These are phyloP conservation scores for Drosophila truncata DNA, from an alignment of 1,140 invertebrate species.

Conservation along the genomic window DNA sequence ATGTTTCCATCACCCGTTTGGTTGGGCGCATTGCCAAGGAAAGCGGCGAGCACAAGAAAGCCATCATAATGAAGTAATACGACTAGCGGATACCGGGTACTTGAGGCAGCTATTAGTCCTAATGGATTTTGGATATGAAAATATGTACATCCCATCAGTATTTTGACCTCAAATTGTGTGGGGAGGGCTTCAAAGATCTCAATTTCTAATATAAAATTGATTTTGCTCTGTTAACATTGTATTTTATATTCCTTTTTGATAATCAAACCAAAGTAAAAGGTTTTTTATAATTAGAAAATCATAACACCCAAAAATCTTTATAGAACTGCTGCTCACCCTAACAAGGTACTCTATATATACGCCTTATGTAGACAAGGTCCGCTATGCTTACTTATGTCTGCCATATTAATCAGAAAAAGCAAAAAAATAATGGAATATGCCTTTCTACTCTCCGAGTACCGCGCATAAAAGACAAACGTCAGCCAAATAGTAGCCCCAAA, in stretches of 20 bases:
- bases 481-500: conserved; percentile 67
- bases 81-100: conserved; percentile 44
- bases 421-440: conserved; percentile 17
- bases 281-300: background rate
- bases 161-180: background rate
- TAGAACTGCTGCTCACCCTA: background rate
- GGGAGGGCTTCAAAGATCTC: background rate
- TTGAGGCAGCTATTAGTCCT: conserved; percentile 18
- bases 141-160: background rate
- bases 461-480: conserved; percentile 63
- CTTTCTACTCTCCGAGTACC: conserved; percentile 26
- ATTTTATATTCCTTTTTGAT: background rate
- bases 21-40: conserved; percentile 77
- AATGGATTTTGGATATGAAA: conserved; percentile 1
- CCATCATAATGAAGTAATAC: conserved; percentile 33
- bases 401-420: background rate
- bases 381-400: background rate
- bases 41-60: conserved; percentile 42
- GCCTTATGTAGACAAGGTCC: conserved; percentile 17
- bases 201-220: background rate
- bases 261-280: background rate
- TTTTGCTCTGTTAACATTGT: background rate
- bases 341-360: conserved; percentile 12
- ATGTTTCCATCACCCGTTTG: conserved; percentile 78
- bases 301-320: background rate